phyloP scores from a whole-genome alignment of 2,888 invertebrate species.

The Tholera decimalis region DNA sequence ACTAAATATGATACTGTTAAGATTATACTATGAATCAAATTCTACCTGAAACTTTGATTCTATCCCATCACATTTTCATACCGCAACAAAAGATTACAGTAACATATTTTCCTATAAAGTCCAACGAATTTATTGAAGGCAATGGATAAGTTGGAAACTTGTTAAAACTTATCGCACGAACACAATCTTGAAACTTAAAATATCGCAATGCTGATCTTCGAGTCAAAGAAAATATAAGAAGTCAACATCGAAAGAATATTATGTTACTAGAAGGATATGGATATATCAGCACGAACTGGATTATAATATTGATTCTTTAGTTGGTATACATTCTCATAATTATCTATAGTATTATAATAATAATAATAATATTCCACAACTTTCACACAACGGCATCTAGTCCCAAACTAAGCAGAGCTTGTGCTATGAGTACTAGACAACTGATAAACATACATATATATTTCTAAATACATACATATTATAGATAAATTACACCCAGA shows the following conservation, averaged over 20 bases:
- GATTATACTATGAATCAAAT: too few relatives aligned
- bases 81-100: conserved; percentile 25
- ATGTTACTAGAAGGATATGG: conserved; percentile 18
- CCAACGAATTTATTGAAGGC: conserved; percentile 49
- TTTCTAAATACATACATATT: too few relatives aligned
- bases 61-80: conserved; percentile 8
- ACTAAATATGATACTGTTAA: too few relatives aligned
- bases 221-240: conserved; percentile 39
- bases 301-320: conserved; percentile 13
- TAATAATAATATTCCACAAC: too few relatives aligned
- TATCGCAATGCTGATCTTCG: conserved; percentile 50
- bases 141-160: conserved; percentile 58
- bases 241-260: conserved; percentile 25
- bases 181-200: conserved; percentile 54
- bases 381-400: too few relatives aligned
- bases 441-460: too few relatives aligned
- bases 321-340: too few relatives aligned
- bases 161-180: conserved; percentile 55
- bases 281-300: background rate
- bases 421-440: too few relatives aligned
- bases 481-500: too few relatives aligned
- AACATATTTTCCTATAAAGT: conserved; percentile 24
- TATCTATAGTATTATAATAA: too few relatives aligned
- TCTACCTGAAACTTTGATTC: background rate
- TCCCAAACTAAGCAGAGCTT: too few relatives aligned